Conservation (phyloP, 2,797 vertebrate species). For the Botia almorhae region DNA sequence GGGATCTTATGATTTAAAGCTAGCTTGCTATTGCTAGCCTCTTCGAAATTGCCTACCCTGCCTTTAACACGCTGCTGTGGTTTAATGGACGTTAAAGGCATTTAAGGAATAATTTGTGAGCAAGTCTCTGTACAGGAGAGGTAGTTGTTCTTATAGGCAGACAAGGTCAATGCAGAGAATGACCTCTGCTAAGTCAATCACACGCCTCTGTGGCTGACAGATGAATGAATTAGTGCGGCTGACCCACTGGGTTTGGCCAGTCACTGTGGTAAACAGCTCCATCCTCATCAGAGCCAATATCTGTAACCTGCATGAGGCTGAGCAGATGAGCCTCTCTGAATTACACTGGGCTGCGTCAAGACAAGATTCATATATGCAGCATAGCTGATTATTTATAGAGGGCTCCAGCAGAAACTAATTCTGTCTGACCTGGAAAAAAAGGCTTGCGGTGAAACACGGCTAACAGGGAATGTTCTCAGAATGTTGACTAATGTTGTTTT, state of each 20-base stretch:
- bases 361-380: slow-evolving; percentile 28
- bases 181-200: slow-evolving; percentile 72
- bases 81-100: no score
- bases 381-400: slow-evolving; percentile 7
- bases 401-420: not conserved
- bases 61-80: no score
- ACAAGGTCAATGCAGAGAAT: slow-evolving; percentile 59
- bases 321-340: slow-evolving; percentile 17
- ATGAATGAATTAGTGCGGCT: slow-evolving; percentile 67
- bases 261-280: slow-evolving; percentile 14
- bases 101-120: no score
- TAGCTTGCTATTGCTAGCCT: no score
- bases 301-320: not conserved
- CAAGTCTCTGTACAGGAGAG: no score
- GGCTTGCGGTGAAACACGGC: not conserved
- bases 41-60: no score
- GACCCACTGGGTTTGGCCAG: slow-evolving; percentile 60
- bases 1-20: no score
- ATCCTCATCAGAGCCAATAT: slow-evolving; percentile 14
- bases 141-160: slow-evolving; percentile 18
- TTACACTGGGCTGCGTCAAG: slow-evolving; percentile 4
- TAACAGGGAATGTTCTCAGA: no score
- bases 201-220: slow-evolving; percentile 63
- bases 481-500: no score
- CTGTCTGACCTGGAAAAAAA: not conserved